Conservation (phyloP, 2,113 vertebrate genomes). For the Pheucticus melanocephalus region DNA sequence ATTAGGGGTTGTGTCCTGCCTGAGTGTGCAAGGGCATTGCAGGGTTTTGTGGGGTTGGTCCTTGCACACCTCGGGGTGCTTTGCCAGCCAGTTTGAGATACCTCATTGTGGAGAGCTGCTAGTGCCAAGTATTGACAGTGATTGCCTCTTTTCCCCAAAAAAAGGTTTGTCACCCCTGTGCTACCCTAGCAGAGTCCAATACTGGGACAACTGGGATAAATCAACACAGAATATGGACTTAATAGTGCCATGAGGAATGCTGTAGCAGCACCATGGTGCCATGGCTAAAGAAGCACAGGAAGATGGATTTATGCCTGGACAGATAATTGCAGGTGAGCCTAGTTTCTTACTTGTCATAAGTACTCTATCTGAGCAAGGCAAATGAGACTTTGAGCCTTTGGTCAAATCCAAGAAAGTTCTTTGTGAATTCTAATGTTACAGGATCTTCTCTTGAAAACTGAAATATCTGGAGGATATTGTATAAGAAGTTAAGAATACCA, state of each 20-base stretch:
- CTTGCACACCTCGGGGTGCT: fast-evolving
- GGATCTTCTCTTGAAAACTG: neutral
- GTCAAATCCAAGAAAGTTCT: neutral
- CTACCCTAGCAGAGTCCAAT: neutral
- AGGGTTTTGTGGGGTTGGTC: neutral
- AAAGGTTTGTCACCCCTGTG: neutral
- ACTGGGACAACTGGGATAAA: neutral
- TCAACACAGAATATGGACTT: neutral
- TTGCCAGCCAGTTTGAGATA: neutral
- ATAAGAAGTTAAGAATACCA: neutral
- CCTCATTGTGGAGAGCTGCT: neutral
- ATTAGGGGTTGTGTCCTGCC: neutral
- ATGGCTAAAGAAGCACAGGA: neutral
- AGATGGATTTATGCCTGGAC: neutral
- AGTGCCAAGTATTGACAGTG: neutral
- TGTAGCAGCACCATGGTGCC: neutral
- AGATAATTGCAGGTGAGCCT: neutral
- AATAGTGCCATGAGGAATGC: neutral
- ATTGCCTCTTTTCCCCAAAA: neutral
- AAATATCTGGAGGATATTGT: neutral
- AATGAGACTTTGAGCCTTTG: neutral
- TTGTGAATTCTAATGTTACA: neutral
- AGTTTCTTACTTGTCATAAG: neutral
- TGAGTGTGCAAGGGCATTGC: neutral
- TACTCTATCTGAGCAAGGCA: neutral